A percentile compares a stretch with the other conserved stretches of the same genome.
phyloP scores from a whole-genome alignment of 2,797 vertebrate genomes.

The Channa striata region DNA sequence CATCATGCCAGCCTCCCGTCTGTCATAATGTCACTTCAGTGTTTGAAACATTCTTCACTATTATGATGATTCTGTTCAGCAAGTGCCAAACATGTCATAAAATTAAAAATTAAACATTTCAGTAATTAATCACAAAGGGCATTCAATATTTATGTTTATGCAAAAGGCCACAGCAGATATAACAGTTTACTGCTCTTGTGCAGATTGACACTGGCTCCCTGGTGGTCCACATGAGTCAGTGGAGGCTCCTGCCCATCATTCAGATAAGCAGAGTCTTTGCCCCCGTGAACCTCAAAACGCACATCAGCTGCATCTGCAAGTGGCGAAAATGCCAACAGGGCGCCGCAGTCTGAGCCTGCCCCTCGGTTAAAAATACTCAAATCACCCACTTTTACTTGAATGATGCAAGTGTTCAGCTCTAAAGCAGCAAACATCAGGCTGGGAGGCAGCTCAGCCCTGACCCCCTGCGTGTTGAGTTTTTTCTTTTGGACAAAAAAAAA shows the following conservation, averaged over 20 bases:
- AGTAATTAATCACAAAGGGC: slow-evolving; percentile 51
- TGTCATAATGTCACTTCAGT: not conserved
- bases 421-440: slow-evolving; percentile 19
- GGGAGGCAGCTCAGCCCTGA: not conserved
- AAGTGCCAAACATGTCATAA: not conserved
- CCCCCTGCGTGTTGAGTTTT: too few species aligned
- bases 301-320: slow-evolving; percentile 72
- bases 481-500: too few species aligned
- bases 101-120: slow-evolving; percentile 27
- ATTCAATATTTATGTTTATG: slow-evolving; percentile 15
- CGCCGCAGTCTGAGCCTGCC: slow-evolving; percentile 24
- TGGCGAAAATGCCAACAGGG: slow-evolving; percentile 39
- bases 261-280: slow-evolving; percentile 55
- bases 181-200: slow-evolving; percentile 63
- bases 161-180: slow-evolving; percentile 2
- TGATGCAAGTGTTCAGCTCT: slow-evolving; percentile 11
- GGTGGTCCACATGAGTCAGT: slow-evolving; percentile 65
- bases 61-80: not conserved
- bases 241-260: slow-evolving; percentile 71
- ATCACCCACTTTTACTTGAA: slow-evolving; percentile 24
- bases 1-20: not conserved
- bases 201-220: slow-evolving; percentile 55
- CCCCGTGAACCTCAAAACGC: slow-evolving; percentile 63
- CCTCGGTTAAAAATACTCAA: slow-evolving; percentile 34
- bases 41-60: not conserved